phyloP scores from a whole-genome alignment of 2,888 invertebrate genomes.

The Calameuta pallipes region DNA sequence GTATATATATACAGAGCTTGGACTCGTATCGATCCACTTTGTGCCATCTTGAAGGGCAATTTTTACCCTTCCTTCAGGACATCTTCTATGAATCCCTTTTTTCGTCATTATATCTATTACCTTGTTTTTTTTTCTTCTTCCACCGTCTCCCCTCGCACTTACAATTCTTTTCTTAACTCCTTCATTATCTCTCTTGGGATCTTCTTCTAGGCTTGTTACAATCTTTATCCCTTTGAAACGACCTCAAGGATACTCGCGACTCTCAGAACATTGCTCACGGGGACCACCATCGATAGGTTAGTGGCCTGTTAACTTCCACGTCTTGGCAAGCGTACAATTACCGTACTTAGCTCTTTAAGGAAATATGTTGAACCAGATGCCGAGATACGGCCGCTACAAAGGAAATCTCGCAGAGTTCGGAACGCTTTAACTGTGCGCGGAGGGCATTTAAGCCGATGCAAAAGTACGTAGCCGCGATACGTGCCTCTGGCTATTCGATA shows the following conservation, averaged over 20 bases:
- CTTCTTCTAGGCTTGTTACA: background rate
- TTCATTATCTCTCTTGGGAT: slow-evolving; percentile 10
- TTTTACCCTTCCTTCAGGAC: background rate
- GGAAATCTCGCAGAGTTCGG: slow-evolving; percentile 1
- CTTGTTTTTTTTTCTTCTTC: slow-evolving; percentile 3
- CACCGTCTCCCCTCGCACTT: slow-evolving; percentile 2
- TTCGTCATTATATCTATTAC: slow-evolving; percentile 10
- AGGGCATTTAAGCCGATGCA: background rate
- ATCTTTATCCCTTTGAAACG: background rate
- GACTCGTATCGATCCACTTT: background rate
- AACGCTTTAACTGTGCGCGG: background rate
- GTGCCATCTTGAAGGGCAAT: background rate
- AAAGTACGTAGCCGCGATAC: background rate
- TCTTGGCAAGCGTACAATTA: background rate
- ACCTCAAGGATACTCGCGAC: background rate
- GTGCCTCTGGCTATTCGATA: slow-evolving; percentile 26
- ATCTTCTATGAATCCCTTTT: slow-evolving; percentile 7
- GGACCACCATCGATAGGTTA: background rate
- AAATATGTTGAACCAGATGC: slow-evolving; percentile 8
- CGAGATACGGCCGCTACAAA: slow-evolving; percentile 4
- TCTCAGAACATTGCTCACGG: background rate
- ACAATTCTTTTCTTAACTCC: slow-evolving; percentile 3
- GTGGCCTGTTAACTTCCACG: background rate
- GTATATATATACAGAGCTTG: background rate
- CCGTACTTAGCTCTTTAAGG: slow-evolving; percentile 5